Percentiles rank a stretch among this genome's conserved stretches.
Evolutionary conservation across 2,113 vertebrate genomes (phyloP).

Genomic region (Rhinopomastus cyanomelas): DNA sequence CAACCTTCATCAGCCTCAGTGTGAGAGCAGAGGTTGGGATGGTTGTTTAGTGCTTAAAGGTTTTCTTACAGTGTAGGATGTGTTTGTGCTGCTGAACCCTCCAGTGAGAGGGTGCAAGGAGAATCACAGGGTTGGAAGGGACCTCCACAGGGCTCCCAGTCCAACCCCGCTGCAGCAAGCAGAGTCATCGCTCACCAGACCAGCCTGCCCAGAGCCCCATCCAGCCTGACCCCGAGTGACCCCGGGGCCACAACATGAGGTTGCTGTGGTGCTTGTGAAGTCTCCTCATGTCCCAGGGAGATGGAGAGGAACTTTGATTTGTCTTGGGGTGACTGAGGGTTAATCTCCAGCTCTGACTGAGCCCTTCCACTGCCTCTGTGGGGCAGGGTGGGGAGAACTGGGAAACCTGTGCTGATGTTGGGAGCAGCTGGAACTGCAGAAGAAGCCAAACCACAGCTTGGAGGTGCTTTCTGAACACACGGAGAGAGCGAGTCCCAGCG

Average conservation of each 20-base stretch:
- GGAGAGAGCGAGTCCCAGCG: rapidly evolving
- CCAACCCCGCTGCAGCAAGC: too few relatives aligned
- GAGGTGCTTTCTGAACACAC: not conserved
- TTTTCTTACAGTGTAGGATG: not conserved
- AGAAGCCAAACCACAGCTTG: not conserved
- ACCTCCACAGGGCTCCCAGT: too few relatives aligned
- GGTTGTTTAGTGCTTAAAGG: not conserved
- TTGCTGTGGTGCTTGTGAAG: too few relatives aligned
- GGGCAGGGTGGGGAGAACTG: not conserved
- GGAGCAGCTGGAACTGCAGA: not conserved
- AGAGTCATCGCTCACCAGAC: too few relatives aligned
- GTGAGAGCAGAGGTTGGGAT: not conserved
- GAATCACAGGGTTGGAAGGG: not conserved
- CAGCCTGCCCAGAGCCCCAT: too few relatives aligned
- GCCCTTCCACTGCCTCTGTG: not conserved
- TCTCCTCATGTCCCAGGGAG: not conserved
- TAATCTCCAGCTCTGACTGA: not conserved
- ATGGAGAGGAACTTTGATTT: not conserved
- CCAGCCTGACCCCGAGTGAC: too few relatives aligned
- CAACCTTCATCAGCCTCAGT: rapidly evolving
- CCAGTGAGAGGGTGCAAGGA: not conserved
- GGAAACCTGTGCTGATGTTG: not conserved
- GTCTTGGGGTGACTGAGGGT: not conserved
- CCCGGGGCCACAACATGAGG: too few relatives aligned
- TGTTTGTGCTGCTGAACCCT: not conserved